Conservation (phyloP, 2,888 invertebrate genomes). For the Polymixis flavicincta region DNA sequence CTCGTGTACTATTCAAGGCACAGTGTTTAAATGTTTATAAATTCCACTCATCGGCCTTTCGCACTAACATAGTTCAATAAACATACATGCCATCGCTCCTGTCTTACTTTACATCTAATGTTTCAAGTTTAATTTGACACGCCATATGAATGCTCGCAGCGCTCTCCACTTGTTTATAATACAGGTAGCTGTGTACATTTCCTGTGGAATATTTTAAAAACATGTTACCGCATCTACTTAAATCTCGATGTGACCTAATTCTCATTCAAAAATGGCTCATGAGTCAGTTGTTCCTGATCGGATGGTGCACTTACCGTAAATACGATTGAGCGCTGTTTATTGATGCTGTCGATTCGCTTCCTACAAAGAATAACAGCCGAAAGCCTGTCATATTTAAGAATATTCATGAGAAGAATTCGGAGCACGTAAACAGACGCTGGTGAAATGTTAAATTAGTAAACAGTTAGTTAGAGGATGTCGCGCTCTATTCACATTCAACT, state of each 20-base stretch:
- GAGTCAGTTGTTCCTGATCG: slow-evolving; percentile 80
- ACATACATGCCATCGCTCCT: slow-evolving; percentile 75
- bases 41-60: slow-evolving; percentile 82
- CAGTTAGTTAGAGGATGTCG: slow-evolving; percentile 74
- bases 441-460: slow-evolving; percentile 83
- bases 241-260: slow-evolving; percentile 80
- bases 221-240: slow-evolving; percentile 74
- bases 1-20: slow-evolving; percentile 71
- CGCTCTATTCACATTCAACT: slow-evolving; percentile 78
- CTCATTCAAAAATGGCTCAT: slow-evolving; percentile 78
- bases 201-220: slow-evolving; percentile 66
- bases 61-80: slow-evolving; percentile 81
- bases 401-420: slow-evolving; percentile 70
- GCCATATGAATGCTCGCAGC: slow-evolving; percentile 46
- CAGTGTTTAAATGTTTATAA: slow-evolving; percentile 84
- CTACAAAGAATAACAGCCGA: slow-evolving; percentile 67
- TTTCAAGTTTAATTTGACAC: slow-evolving; percentile 64
- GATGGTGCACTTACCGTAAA: slow-evolving; percentile 79
- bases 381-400: slow-evolving; percentile 68
- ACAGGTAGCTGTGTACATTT: slow-evolving; percentile 44
- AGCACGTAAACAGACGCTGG: slow-evolving; percentile 77
- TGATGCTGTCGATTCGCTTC: slow-evolving; percentile 79
- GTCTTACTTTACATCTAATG: slow-evolving; percentile 65
- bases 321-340: slow-evolving; percentile 81
- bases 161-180: slow-evolving; percentile 37